Percentiles rank a stretch among this genome's conserved stretches.
These are phyloP conservation scores for Xestobium rufovillosum DNA, from an alignment of 2,888 invertebrate species.

Conservation along the genomic window DNA sequence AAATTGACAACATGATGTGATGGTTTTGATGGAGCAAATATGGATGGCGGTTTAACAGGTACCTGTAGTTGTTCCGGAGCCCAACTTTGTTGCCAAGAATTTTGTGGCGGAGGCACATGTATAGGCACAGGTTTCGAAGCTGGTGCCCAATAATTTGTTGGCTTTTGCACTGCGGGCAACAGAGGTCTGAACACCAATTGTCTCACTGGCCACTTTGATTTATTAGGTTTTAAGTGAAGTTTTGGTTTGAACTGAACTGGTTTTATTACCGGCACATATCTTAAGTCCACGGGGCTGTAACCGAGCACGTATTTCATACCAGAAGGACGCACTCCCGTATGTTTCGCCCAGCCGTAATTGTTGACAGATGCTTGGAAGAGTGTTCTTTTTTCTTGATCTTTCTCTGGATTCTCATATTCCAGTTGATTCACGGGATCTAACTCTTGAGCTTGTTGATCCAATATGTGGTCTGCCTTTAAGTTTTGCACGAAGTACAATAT, in stretches of 20 bases:
- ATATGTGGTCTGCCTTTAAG: conserved; percentile 25
- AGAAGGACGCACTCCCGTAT: conserved; percentile 31
- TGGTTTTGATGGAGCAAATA: conserved; percentile 5
- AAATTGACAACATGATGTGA: conserved; percentile 5
- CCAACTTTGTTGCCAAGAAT: background rate
- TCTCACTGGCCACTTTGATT: conserved; percentile 12
- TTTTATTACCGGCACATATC: conserved; percentile 30
- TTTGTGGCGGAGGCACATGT: too few species aligned
- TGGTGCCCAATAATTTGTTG: background rate
- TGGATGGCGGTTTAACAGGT: conserved; percentile 17
- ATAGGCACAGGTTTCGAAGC: conserved; percentile 3
- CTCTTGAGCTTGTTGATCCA: conserved; percentile 24
- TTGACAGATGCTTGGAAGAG: conserved; percentile 27
- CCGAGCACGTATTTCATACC: conserved; percentile 33
- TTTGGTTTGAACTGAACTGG: conserved; percentile 28
- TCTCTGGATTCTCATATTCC: conserved; percentile 21
- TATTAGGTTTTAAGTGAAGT: conserved; percentile 22
- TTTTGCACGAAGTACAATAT: conserved; percentile 18
- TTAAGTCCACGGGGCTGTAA: conserved; percentile 31
- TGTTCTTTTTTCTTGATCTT: conserved; percentile 36
- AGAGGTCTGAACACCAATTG: background rate
- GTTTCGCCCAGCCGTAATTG: conserved; percentile 33
- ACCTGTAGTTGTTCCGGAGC: conserved; percentile 19
- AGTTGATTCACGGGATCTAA: conserved; percentile 32
- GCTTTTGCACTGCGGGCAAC: background rate